Evolutionary conservation across 2,797 vertebrate species (phyloP), one percentile per base, ranked within the genome.

Genomic region (Sebastes hubbsi): DNA sequence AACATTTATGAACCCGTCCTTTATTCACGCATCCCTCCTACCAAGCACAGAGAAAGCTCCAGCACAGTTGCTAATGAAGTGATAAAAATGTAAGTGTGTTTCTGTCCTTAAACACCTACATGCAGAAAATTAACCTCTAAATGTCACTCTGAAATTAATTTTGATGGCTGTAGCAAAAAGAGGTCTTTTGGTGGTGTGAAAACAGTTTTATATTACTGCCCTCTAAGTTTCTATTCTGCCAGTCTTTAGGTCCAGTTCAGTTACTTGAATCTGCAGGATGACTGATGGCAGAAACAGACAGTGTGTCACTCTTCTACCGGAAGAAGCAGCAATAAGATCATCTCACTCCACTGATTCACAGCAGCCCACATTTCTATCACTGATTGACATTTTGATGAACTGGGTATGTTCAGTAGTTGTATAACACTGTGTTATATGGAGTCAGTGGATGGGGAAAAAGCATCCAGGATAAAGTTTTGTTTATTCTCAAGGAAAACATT

Each of bases 401-500:
- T 54, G 52, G 13, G 16, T 72, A 75, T 75, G 55, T 74, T 84
- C 63, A 29, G 62, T 24, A 3, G 25, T 60, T 75, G 62, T 65
- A 34, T 77, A 69, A 81, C 11, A 34, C 18, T n/a, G 59, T 34
- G 22, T 60, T 20, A 6, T 74, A 11, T 62, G 62, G 67, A 75
- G 67, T 81, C 56, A 30, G 49, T 4, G 7, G 55, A 71, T 34
- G 24, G 52, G 32, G 49, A 64, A 64, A 27, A 64, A 80, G 77
- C 61, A 75, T 62, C 46, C 55, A 25, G 70, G 30, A 46, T 14
- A n/a, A 9, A n/a, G 34, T 52, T 64, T 12, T 36, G 67, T 69
- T 36, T 56, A 20, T 46, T 69, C 62, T 58, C 22, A 78, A 59
- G 32, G 29, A 60, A 72, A 65, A 68, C 71, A 75, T 78, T 54